Base-by-base conservation (phyloP, 2,888 invertebrate genomes). In the Pelosia muscerda region DNA sequence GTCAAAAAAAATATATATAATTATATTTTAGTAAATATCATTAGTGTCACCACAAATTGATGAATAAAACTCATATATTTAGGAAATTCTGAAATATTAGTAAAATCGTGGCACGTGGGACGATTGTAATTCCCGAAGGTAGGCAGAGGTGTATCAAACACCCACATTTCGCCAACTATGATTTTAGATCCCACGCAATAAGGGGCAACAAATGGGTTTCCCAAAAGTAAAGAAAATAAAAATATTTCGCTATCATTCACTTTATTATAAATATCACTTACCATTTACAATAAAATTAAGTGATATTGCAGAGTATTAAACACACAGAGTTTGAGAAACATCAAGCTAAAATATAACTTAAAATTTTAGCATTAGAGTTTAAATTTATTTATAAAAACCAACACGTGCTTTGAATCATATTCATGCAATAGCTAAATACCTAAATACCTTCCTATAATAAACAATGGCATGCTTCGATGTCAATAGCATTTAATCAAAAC, bases 231-330 rank as follows among this genome's bases (percentile, higher is more conserved):
- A 11, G 1, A 11, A 31, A 31, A 9, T 8, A 31, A 31, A 31
- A 3, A 31, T 31, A 8, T 31, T 31, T 31, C 31, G 9, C 6
- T 31, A 11, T 34, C 1, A 34, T 53, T 22, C 23, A 54, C 13
- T 2, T 54, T 42, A n/a, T 49, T 34, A 23, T n/a, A 6, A 11
- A 22, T 34, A 2, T 34, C 38, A 59, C 9, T 38, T 38, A 59
- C 8, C 23, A 38, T 34, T 23, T 34, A 10, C 10, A 38, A 60
- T n/a, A 19, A n/a, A 11, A 26, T 4, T 28, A 49, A 62, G 61
- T 53, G 26, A 62, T 23, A 53, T 28, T 53, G 53, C 53, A 53
- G 28, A 62, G 62, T 31, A 15, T 28, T 28, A 28, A 56, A 56
- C 25, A 3, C 23, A 15, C n/a, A 31, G 10, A 63, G 23, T 26